Evolutionary conservation across 2,888 invertebrate species (phyloP).

Genomic region (Hirtodrosophila alboralis): DNA sequence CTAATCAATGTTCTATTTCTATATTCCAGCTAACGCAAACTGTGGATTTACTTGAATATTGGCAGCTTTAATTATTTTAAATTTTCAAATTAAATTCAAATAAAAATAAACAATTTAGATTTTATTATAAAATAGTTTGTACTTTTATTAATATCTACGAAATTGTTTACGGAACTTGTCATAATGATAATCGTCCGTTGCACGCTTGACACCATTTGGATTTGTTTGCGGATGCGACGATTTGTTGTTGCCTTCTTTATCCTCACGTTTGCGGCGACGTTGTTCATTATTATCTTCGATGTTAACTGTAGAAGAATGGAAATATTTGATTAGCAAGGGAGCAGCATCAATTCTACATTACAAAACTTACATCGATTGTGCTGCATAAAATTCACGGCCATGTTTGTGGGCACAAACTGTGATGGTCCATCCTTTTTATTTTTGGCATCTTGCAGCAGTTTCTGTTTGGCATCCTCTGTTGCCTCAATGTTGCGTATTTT

Average conservation of each 20-base stretch:
- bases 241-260: slow-evolving; percentile 83
- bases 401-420: slow-evolving; percentile 98
- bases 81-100: no score
- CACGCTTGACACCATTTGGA: slow-evolving; percentile 91
- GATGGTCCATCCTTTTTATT: slow-evolving; percentile 97
- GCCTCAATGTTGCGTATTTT: slow-evolving; percentile 99
- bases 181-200: slow-evolving; percentile 98
- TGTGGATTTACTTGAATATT: background rate
- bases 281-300: slow-evolving; percentile 88
- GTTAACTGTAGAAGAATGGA: slow-evolving; percentile 88
- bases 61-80: background rate
- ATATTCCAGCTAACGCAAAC: slow-evolving; percentile 12
- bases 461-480: slow-evolving; percentile 98
- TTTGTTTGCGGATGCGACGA: slow-evolving; percentile 84
- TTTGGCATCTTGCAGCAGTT: slow-evolving; percentile 93
- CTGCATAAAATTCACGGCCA: slow-evolving; percentile 99
- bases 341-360: no score
- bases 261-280: slow-evolving; percentile 82
- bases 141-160: slow-evolving; percentile 88
- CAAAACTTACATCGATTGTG: slow-evolving; percentile 93
- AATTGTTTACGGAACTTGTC: slow-evolving; percentile 98
- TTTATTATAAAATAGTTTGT: slow-evolving; percentile 10
- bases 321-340: background rate
- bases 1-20: slow-evolving; percentile 7
- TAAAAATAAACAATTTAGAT: slow-evolving; percentile 11